Percentiles rank a stretch among this genome's conserved stretches.
Evolutionary conservation across 2,113 vertebrate genomes (phyloP).

Genomic region (Strix aluco): DNA sequence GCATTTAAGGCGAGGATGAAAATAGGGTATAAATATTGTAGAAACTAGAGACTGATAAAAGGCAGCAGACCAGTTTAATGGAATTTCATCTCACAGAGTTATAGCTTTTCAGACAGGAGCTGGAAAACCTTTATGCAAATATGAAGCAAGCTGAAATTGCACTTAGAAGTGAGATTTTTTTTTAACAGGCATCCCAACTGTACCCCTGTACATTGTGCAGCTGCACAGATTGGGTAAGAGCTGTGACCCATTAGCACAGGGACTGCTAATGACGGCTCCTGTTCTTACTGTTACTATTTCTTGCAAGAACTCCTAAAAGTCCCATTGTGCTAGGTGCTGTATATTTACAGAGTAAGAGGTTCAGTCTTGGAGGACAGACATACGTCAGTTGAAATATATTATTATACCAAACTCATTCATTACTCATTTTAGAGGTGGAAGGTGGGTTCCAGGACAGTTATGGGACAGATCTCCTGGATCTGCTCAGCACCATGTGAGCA

Average conservation of each 20-base stretch:
- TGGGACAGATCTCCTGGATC: not conserved
- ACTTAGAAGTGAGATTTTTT: not conserved
- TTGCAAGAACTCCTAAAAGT: not conserved
- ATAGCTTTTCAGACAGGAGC: slow-evolving; percentile 8
- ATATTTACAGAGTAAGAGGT: not conserved
- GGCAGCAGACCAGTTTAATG: slow-evolving; percentile 33
- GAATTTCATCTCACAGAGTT: slow-evolving; percentile 32
- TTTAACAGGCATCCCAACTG: not conserved
- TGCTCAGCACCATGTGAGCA: not conserved
- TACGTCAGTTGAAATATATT: not conserved
- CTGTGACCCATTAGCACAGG: not conserved
- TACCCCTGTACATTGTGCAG: not conserved
- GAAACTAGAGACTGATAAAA: slow-evolving; percentile 47
- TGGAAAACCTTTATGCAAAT: slow-evolving; percentile 48
- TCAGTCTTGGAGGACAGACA: not conserved
- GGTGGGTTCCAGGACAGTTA: not conserved
- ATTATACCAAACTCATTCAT: not conserved
- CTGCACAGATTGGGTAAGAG: not conserved
- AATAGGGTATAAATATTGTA: slow-evolving; percentile 39
- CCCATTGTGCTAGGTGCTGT: not conserved
- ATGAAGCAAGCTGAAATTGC: slow-evolving; percentile 20
- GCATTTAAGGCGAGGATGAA: slow-evolving; percentile 48
- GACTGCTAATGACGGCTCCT: not conserved
- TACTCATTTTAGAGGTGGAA: not conserved
- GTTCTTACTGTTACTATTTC: not conserved